Evolutionary conservation across 23 tunicate genomes (phyloP).

Genomic region (Clavelina lepadiformis): DNA sequence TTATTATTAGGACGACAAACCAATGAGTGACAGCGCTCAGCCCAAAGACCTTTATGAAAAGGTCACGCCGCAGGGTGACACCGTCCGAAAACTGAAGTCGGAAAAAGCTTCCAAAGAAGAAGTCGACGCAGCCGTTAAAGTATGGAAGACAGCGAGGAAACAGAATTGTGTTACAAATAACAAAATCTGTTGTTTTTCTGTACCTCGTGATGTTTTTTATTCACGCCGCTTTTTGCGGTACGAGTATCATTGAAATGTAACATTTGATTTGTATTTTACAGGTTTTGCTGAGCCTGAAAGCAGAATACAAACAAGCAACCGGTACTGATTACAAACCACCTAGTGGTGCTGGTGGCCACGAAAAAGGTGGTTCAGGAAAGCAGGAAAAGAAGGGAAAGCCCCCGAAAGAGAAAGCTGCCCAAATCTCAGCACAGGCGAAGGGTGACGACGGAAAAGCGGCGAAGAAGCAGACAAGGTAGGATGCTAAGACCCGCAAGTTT

Average conservation of each 20-base stretch:
- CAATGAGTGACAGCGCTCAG: slow-evolving; percentile 3
- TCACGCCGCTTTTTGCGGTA: too few relatives aligned
- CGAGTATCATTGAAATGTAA: too few relatives aligned
- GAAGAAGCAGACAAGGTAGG: slow-evolving; percentile 82
- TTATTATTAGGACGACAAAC: too few relatives aligned
- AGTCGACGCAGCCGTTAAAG: slow-evolving; percentile 76
- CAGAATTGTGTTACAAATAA: too few relatives aligned
- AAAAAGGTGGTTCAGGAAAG: slow-evolving; percentile 15
- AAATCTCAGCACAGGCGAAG: slow-evolving; percentile 57
- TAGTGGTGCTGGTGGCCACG: slow-evolving; percentile 21
- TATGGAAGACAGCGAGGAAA: too few relatives aligned
- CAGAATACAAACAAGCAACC: slow-evolving; percentile 56
- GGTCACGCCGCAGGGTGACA: slow-evolving; percentile 74
- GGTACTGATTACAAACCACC: slow-evolving; percentile 77
- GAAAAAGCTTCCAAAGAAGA: slow-evolving; percentile 75
- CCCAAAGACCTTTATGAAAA: slow-evolving; percentile 22
- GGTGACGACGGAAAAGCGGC: slow-evolving; percentile 45
- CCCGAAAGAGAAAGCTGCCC: too few relatives aligned
- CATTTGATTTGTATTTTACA: too few relatives aligned
- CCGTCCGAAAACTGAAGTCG: slow-evolving; percentile 73
- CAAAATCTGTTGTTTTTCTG: too few relatives aligned
- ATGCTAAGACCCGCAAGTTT: too few relatives aligned
- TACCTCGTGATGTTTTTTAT: too few relatives aligned
- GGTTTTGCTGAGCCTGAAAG: slow-evolving; percentile 53
- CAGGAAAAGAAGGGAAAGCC: slow-evolving; percentile 18